phyloP scores from a whole-genome alignment of 2,797 vertebrate species.

The Nyctibius grandis region DNA sequence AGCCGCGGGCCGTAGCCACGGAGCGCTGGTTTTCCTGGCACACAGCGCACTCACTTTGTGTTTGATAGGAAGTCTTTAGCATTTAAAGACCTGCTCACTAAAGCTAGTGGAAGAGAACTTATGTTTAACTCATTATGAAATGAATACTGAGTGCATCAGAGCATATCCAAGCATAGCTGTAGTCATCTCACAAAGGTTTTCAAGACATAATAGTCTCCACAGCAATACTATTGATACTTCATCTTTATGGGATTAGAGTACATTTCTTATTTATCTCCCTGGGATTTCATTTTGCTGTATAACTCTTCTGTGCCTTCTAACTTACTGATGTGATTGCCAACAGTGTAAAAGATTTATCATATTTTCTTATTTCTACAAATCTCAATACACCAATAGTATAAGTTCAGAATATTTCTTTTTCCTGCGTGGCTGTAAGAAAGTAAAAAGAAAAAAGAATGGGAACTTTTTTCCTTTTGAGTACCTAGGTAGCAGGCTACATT shows the following conservation, averaged over 20 bases:
- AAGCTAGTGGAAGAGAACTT: neutral
- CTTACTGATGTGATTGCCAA: neutral
- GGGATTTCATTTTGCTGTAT: neutral
- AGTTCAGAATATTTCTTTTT: neutral
- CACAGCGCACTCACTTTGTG: fast-evolving
- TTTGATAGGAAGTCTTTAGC: neutral
- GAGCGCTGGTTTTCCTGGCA: neutral
- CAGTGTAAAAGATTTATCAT: neutral
- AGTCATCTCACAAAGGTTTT: neutral
- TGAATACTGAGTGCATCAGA: neutral
- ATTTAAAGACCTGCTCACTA: neutral
- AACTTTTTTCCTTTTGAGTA: neutral
- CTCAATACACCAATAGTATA: neutral
- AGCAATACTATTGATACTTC: neutral
- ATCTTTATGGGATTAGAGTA: neutral
- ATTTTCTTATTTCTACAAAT: neutral
- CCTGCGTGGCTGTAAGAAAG: neutral
- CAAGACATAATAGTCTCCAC: neutral
- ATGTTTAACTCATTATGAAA: neutral
- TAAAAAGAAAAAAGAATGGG: neutral
- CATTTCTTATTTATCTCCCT: neutral
- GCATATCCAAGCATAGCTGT: neutral
- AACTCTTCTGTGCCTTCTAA: neutral
- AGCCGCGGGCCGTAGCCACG: neutral
- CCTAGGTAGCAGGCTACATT: neutral